These are phyloP conservation scores for Scrobipalpa atriplicella DNA, from an alignment of 2,888 invertebrate genomes.

Conservation along the genomic window DNA sequence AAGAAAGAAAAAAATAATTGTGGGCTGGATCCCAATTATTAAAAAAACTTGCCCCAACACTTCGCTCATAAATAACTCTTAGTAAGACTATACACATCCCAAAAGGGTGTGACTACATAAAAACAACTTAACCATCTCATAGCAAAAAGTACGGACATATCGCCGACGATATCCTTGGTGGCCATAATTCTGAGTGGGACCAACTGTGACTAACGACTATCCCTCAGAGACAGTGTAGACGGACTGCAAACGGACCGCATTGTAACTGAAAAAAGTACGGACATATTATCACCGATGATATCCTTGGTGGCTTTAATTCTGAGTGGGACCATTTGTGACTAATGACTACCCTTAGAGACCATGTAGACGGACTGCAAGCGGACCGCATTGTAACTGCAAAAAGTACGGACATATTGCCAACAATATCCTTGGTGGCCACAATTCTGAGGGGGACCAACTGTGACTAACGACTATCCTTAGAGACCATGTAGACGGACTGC, in stretches of 20 bases:
- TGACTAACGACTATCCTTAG: constrained; percentile 7
- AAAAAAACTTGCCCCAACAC: no score
- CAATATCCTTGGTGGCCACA: neutral
- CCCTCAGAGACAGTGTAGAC: neutral
- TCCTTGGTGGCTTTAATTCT: constrained; percentile 11
- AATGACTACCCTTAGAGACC: constrained; percentile 2
- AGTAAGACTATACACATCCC: no score
- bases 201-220: constrained; percentile 11
- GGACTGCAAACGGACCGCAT: neutral
- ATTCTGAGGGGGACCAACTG: neutral
- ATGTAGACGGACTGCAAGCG: neutral
- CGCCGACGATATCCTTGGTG: no score
- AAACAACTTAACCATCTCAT: constrained; percentile 3
- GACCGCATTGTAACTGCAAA: neutral
- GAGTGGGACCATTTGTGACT: constrained; percentile 6
- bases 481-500: neutral
- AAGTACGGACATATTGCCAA: neutral
- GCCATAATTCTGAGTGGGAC: neutral
- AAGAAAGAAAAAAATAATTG: no score
- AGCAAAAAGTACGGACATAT: neutral
- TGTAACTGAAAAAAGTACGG: neutral
- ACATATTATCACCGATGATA: constrained; percentile 5
- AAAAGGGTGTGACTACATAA: no score
- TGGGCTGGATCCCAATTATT: no score
- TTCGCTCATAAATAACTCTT: no score